These are phyloP conservation scores for Mohoua ochrocephala DNA, from an alignment of 2,113 vertebrate species.

Conservation along the genomic window DNA sequence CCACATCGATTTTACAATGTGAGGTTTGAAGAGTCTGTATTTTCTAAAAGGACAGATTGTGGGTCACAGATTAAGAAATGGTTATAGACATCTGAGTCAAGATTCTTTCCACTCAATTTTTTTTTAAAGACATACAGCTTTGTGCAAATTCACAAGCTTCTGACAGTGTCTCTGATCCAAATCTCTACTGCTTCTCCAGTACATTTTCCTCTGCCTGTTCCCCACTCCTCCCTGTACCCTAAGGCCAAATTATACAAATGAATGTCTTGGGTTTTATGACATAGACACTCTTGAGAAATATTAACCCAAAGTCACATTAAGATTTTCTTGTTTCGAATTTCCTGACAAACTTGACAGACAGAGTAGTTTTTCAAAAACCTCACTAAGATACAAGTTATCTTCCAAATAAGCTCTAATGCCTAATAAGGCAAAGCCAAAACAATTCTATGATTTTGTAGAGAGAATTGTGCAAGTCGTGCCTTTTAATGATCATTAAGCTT, in stretches of 20 bases:
- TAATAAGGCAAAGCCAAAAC: not conserved
- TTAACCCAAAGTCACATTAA: not conserved
- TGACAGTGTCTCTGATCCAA: not conserved
- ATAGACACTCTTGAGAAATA: conserved; percentile 7
- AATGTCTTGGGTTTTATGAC: not conserved
- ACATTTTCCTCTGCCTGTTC: not conserved
- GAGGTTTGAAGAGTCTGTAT: not conserved
- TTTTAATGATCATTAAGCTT: not conserved
- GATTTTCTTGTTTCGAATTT: not conserved
- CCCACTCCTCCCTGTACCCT: not conserved
- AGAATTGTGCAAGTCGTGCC: not conserved
- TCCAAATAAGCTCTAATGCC: not conserved
- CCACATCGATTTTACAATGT: not conserved
- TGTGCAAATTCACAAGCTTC: conserved; percentile 1
- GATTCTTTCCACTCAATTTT: not conserved
- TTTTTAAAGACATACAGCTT: not conserved
- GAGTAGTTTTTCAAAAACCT: not conserved
- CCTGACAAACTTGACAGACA: not conserved
- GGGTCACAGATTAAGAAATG: not conserved
- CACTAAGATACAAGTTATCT: not conserved
- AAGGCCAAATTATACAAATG: conserved; percentile 28
- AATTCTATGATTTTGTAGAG: not conserved
- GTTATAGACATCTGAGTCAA: not conserved
- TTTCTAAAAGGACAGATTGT: not conserved
- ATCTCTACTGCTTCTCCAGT: not conserved